phyloP scores from a whole-genome alignment of 2,888 invertebrate genomes.

The Tholera decimalis region DNA sequence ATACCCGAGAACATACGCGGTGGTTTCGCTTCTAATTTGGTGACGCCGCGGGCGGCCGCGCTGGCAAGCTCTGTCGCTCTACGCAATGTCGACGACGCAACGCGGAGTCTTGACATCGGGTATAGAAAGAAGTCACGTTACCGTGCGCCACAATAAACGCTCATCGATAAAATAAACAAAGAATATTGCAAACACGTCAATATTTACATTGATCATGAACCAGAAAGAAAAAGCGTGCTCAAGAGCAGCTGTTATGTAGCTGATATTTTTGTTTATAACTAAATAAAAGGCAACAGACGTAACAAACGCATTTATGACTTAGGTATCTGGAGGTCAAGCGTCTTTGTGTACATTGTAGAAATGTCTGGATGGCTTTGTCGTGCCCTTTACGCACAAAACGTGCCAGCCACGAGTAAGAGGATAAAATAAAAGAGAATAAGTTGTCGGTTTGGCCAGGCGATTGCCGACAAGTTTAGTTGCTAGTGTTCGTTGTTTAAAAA shows the following conservation, averaged over 20 bases:
- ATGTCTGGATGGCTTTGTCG: conserved; percentile 52
- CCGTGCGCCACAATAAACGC: conserved; percentile 68
- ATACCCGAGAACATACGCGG: conserved; percentile 72
- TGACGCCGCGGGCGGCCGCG: conserved; percentile 78
- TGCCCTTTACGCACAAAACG: conserved; percentile 69
- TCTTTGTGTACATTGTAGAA: conserved; percentile 11
- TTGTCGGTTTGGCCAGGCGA: conserved; percentile 16
- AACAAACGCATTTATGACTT: conserved; percentile 39
- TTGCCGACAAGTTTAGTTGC: conserved; percentile 39
- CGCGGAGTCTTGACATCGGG: conserved; percentile 61
- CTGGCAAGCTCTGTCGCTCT: conserved; percentile 63
- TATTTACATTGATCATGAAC: conserved; percentile 70
- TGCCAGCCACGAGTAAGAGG: conserved; percentile 71
- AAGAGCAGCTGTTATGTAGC: conserved; percentile 33
- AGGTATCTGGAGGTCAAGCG: conserved; percentile 38
- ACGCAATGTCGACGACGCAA: conserved; percentile 78
- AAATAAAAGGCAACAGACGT: conserved; percentile 21
- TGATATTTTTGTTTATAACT: conserved; percentile 27
- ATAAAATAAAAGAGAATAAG: conserved; percentile 70
- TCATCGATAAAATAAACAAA: conserved; percentile 64
- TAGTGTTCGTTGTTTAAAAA: conserved; percentile 39
- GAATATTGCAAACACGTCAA: conserved; percentile 65
- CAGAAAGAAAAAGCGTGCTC: conserved; percentile 28
- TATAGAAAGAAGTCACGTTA: conserved; percentile 57
- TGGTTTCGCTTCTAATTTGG: conserved; percentile 88